Base-by-base conservation (phyloP, 2,113 vertebrate genomes). In the Ochotona curzoniae region DNA sequence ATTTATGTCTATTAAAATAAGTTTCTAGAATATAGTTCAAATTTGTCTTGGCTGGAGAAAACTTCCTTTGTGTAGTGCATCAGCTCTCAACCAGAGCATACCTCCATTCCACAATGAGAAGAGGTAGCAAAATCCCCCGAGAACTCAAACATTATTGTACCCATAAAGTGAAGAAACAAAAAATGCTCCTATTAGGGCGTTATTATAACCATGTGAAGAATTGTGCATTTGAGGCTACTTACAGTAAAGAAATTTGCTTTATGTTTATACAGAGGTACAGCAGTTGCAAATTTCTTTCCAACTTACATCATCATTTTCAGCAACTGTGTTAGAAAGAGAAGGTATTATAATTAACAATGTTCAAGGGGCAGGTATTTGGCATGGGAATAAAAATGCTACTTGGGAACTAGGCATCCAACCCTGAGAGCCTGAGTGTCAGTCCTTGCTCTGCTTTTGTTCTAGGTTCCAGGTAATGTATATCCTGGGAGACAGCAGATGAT, bases 221-320 rank as follows among this genome's bases (percentile, higher is more conserved):
- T 32, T 63, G 84, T 93, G 11, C 13, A 28, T 85, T 90, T 83
- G 32, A 81, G 30, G 1, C 71, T 25, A 90, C 18, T 47, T 64
- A 82, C 35, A 75, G 75, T 64, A 91, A 82, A 89, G 83, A 3
- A 73, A 18, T 91, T 89, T 64, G 5, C 12, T 84, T 73, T 84
- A 63, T 71, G 35, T 75, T 78, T 73, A 44, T 70, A 47, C 25
- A 26, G n/a, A 11, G 4, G 1, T 14, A 83, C 25, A 13, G 7
- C 47, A 67, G 85, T 61, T n/a, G 64, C 11, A 51, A 7, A 54
- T 82, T 89, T 93, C 1, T 86, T 89, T 85, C 23, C 32, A 44
- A 38, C 15, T 61, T 70, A 12, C 73, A 11, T 44, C 32, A 83
- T 79, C 71, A 15, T 92, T 90, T 84, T 14, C 63, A 82, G 85